phyloP scores from a whole-genome alignment of 2,888 invertebrate species.

The Amphimallon solstitiale region DNA sequence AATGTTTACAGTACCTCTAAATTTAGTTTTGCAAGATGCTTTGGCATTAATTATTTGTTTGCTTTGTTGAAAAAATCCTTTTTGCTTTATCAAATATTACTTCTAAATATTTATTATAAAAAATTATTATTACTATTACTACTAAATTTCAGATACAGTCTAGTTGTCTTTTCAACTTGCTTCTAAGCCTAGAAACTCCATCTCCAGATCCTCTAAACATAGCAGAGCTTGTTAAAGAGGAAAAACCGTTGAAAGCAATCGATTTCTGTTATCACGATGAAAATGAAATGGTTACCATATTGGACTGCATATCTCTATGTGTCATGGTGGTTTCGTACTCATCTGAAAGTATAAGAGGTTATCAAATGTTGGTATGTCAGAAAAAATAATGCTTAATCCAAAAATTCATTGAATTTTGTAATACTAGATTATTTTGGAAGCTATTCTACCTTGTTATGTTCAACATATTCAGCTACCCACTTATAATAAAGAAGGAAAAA shows the following conservation, averaged over 20 bases:
- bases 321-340: slow-evolving; percentile 99
- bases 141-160: slow-evolving; percentile 79
- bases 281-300: slow-evolving; percentile 94
- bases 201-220: slow-evolving; percentile 95
- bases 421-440: slow-evolving; percentile 90
- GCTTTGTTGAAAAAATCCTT: too few relatives aligned
- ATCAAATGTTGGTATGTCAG: slow-evolving; percentile 86
- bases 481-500: slow-evolving; percentile 90
- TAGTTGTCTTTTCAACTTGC: slow-evolving; percentile 88
- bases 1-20: background rate
- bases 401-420: slow-evolving; percentile 16
- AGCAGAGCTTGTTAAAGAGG: slow-evolving; percentile 89
- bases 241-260: slow-evolving; percentile 90
- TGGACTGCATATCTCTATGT: slow-evolving; percentile 98
- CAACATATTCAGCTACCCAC: slow-evolving; percentile 91
- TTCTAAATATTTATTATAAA: too few relatives aligned
- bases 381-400: background rate
- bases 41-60: too few relatives aligned
- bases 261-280: slow-evolving; percentile 99
- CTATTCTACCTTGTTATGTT: slow-evolving; percentile 94
- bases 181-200: slow-evolving; percentile 92
- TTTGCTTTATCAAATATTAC: too few relatives aligned
- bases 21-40: background rate
- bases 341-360: slow-evolving; percentile 91
- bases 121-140: too few relatives aligned